Evolutionary conservation across 2,888 invertebrate species (phyloP), one percentile per base, ranked within the genome.

Genomic region (Phalera bucephala): DNA sequence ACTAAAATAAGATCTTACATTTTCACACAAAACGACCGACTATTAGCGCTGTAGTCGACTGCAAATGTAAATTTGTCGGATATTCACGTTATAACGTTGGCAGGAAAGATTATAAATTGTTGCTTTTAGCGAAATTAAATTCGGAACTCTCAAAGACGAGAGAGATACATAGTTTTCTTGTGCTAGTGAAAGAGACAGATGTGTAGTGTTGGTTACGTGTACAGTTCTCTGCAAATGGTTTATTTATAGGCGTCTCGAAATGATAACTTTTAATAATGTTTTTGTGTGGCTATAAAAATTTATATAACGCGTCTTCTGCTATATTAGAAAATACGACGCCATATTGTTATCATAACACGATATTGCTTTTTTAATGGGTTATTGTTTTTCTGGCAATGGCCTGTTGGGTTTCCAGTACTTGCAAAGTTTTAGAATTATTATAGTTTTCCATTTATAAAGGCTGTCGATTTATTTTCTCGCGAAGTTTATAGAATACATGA

Each of bases 241-340:
- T 78, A 75, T 78, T 79, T 76, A 78, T 77, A 65, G 64, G 64
- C 70, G 52, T 59, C 77, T 72, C 51, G 63, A 56, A 75, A 69
- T 78, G 67, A 78, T 77, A 73, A 70, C 68, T 72, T 73, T 57
- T 58, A 58, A 58, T 58, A 58, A 60, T 47, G 44, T 55, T 52
- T 40, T 44, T 42, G 38, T 30, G 32, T 23, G 50, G 39, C 36
- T 34, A 56, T 60, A 51, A 56, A 58, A 60, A 7, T 12, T 7
- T 14, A 14, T 27, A 27, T 14, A n/a, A 14, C 5, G 45, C 45
- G 51, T 45, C 34, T 45, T 45, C 3, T 30, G 42, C 29, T 35
- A 33, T 38, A 40, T 31, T 29, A 27, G 9, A 27, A 14, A 14
- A 25, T 8, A n/a, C n/a, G n/a, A n/a, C n/a, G n/a, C n/a, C n/a